Evolutionary conservation across 2,888 invertebrate species (phyloP), one percentile per base, ranked within the genome.

Genomic region (Griposia aprilina): DNA sequence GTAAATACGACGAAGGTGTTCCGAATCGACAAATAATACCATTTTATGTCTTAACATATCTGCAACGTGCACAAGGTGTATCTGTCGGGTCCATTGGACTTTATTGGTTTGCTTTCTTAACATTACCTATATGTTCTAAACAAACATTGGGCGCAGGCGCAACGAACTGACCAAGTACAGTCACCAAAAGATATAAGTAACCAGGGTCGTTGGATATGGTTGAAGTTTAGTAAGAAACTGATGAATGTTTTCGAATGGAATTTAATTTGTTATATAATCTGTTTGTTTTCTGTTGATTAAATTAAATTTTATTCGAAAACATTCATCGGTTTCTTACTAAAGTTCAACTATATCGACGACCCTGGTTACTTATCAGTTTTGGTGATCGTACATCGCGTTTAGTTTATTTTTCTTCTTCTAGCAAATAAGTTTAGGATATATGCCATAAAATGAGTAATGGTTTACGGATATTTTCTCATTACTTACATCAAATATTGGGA

Each of bases 91-190:
- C 84, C 88, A 83, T 87, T 90, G 88, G 90, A 91, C 91, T 95
- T 95, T 94, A 94, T 93, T 88, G 88, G 90, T 92, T 92, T 91
- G 90, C 90, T 90, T 92, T 91, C 89, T 93, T 81, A 94, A 94
- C 93, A 94, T 92, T 90, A 92, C 89, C 80, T 79, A 73, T 78
- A 63, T 78, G 82, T 92, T 92, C 91, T 93, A 93, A 93, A 91
- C 91, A 93, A 95, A 94, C 92, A 93, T 89, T 85, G 78, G 78
- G 82, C 86, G 82, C 85, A 84, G 87, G 92, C 91, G 91, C 93
- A 94, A 91, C 85, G 93, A 91, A 92, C 93, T 90, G 86, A 76
- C 86, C 87, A 87, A 83, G 84, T 82, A 72, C 30, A 36, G 2
- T 36, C 30, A 36, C 30, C 30, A 36, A 36, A 36, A 36, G 30